Evolutionary conservation across 2,797 vertebrate genomes (phyloP), one percentile per base, ranked within the genome.

Genomic region (Oreortyx pictus): DNA sequence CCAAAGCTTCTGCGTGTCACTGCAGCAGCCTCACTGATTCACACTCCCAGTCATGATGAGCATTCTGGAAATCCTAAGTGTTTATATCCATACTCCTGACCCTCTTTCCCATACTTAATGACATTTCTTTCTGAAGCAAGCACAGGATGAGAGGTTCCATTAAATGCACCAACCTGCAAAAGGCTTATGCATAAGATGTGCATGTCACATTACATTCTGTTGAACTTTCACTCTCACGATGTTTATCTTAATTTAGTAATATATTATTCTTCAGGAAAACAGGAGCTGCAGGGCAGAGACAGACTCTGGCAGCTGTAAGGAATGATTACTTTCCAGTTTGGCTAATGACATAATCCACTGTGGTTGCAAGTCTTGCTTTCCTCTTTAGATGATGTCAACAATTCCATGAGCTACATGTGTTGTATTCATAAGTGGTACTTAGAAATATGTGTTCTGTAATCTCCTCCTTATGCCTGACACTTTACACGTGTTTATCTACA

Each of bases 341-440:
- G 92, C 94, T 96, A 80, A 92, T 91, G 86, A 89, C 94, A 96
- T 96, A 97, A 97, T 96, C 88, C 95, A 93, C 88, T 77, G 67
- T 84, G 81, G 94, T 78, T 61, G 67, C 91, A 91, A 96, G 90
- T 90, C 94, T 95, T 96, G 87, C 93, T 94, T 93, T 94, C 89
- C 95, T 96, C 82, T 96, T 90, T 90, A 79, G 76, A 57, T 95
- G 96, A 95, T 94, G 94, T 96, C 95, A 90, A 92, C 82, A 92
- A 94, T 96, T 95, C 88, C 73, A 72, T 71, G 82, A 96, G 82
- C 85, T 95, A 95, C 95, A 93, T 82, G 87, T 90, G 94, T 92
- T 94, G 92, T 96, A 95, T 96, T 95, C 81, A 44, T 94, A 97
- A 97, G 96, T 95, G 95, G 95, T 86, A 84, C 95, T 97, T 94